A percentile compares a stretch with the other conserved stretches of the same genome.
phyloP scores from a whole-genome alignment of 2,113 vertebrate species.

The Salvator merianae region DNA sequence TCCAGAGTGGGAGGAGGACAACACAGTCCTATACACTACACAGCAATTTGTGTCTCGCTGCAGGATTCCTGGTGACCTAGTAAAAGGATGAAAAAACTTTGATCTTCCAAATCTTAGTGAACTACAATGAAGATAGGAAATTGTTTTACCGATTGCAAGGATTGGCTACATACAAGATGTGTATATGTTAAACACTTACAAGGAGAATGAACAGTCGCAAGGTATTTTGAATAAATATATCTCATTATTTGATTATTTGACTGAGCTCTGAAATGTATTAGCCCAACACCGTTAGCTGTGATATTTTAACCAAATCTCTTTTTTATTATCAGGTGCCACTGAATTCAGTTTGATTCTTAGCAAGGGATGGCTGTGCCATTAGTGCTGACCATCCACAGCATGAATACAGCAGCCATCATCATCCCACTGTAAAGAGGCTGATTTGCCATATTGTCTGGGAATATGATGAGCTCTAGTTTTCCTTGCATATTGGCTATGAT shows the following conservation, averaged over 20 bases:
- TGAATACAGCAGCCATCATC: too few relatives aligned
- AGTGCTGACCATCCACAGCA: too few relatives aligned
- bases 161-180: not conserved
- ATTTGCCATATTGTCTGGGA: too few relatives aligned
- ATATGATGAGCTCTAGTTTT: too few relatives aligned
- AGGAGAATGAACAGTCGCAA: not conserved
- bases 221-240: not conserved
- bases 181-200: not conserved
- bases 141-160: too few relatives aligned
- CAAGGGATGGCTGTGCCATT: too few relatives aligned
- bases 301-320: not conserved
- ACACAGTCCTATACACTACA: not conserved
- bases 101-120: too few relatives aligned
- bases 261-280: not conserved
- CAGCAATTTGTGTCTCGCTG: not conserved
- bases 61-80: not conserved
- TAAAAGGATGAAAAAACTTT: not conserved
- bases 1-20: not conserved
- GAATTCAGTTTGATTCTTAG: too few relatives aligned
- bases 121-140: not conserved
- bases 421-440: too few relatives aligned
- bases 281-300: not conserved
- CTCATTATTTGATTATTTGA: not conserved
- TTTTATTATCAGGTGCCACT: too few relatives aligned
- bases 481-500: too few relatives aligned